These are phyloP conservation scores for Eupelmus urozonus DNA, from an alignment of 2,888 invertebrate species.

Conservation along the genomic window DNA sequence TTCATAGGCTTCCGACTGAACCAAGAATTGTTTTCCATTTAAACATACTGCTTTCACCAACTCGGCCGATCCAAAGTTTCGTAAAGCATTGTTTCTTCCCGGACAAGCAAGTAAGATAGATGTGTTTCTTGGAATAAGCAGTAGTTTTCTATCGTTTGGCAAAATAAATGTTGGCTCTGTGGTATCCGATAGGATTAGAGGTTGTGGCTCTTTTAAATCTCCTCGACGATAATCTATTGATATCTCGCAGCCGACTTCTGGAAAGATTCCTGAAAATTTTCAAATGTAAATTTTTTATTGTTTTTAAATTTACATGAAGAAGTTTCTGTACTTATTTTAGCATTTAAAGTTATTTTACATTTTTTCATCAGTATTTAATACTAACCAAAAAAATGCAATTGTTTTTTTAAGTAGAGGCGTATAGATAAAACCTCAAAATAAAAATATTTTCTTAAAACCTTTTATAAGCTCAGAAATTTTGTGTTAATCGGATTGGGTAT, in stretches of 20 bases:
- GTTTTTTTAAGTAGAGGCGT: too few relatives aligned
- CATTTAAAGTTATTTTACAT: too few relatives aligned
- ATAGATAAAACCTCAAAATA: too few relatives aligned
- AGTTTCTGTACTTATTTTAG: too few relatives aligned
- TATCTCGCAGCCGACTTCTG: conserved; percentile 75
- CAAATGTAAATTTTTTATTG: too few relatives aligned
- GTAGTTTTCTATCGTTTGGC: conserved; percentile 62
- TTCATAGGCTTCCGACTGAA: conserved; percentile 58
- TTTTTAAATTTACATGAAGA: too few relatives aligned
- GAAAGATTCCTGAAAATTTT: too few relatives aligned
- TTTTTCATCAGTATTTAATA: too few relatives aligned
- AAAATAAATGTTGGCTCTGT: conserved; percentile 61
- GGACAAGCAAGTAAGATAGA: conserved; percentile 68
- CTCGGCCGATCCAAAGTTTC: conserved; percentile 47
- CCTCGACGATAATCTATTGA: conserved; percentile 74
- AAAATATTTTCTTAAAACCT: too few relatives aligned
- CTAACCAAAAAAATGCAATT: too few relatives aligned
- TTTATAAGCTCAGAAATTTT: too few relatives aligned
- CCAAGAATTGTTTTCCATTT: conserved; percentile 61
- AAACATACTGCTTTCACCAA: conserved; percentile 62
- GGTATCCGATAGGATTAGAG: conserved; percentile 78
- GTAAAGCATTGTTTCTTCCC: conserved; percentile 65
- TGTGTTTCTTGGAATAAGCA: conserved; percentile 62
- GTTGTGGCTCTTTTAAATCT: conserved; percentile 81
- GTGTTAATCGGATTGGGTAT: too few relatives aligned